Evolutionary conservation across 2,797 vertebrate species (phyloP).

Genomic region (Microctenopoma stevenorrisi): DNA sequence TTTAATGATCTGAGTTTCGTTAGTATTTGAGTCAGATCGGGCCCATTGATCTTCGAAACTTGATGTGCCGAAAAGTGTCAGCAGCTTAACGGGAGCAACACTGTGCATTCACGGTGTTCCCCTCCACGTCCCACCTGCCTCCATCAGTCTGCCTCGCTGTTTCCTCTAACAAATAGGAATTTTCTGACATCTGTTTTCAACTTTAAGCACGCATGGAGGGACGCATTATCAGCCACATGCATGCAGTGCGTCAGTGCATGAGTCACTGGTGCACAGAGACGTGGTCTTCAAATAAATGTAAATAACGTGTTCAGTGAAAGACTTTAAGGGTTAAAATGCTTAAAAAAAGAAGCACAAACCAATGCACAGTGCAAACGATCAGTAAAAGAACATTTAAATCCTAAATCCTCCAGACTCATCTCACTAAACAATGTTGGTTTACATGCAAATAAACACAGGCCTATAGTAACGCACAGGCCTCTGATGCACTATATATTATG

Average conservation of each 20-base stretch:
- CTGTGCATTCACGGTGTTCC: slow-evolving; percentile 57
- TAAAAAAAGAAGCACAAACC: not conserved
- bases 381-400: slow-evolving; percentile 22
- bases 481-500: slow-evolving; percentile 48
- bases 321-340: slow-evolving; percentile 12
- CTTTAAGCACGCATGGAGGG: slow-evolving; percentile 36
- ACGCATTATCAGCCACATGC: slow-evolving; percentile 23
- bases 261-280: slow-evolving; percentile 32
- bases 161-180: slow-evolving; percentile 17
- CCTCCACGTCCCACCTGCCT: slow-evolving; percentile 44
- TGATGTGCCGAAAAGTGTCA: slow-evolving; percentile 72
- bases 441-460: slow-evolving; percentile 64
- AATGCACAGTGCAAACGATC: slow-evolving; percentile 3
- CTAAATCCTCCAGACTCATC: slow-evolving; percentile 16
- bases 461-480: slow-evolving; percentile 34
- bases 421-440: slow-evolving; percentile 62
- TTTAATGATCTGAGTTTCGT: slow-evolving; percentile 79
- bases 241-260: slow-evolving; percentile 11
- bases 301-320: slow-evolving; percentile 31
- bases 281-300: slow-evolving; percentile 19
- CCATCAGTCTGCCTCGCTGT: slow-evolving; percentile 42
- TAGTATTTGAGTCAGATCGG: slow-evolving; percentile 78
- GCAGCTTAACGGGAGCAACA: slow-evolving; percentile 65
- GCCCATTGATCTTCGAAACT: slow-evolving; percentile 76
- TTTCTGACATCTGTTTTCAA: slow-evolving; percentile 46